Conservation (phyloP, 1,140 invertebrate species). For the Radopholus similis region DNA sequence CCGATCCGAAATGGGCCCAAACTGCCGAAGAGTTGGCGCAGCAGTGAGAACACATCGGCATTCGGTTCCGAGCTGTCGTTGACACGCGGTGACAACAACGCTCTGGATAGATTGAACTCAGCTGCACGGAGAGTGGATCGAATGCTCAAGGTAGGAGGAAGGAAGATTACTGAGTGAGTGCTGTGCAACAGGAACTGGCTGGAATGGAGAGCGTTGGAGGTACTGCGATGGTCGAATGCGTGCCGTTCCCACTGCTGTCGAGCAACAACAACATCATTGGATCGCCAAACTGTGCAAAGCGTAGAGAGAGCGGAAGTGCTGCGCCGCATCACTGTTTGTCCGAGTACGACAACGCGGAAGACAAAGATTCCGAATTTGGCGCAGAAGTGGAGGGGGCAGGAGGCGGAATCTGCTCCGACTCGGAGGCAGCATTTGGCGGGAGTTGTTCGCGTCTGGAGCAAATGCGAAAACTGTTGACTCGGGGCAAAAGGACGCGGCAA, state of each 20-base stretch:
- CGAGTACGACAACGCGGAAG: conserved; percentile 29
- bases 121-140: conserved; percentile 48
- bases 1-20: conserved; percentile 37
- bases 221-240: neutral
- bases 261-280: neutral
- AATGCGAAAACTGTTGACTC: neutral
- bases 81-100: conserved; percentile 1
- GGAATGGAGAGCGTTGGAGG: conserved; percentile 19
- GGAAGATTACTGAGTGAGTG: neutral
- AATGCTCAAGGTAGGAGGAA: conserved; percentile 37
- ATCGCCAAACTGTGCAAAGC: neutral
- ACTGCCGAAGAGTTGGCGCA: conserved; percentile 34
- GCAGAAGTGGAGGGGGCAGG: conserved; percentile 8
- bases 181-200: conserved; percentile 35
- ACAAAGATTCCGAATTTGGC: conserved; percentile 35
- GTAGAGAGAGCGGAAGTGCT: conserved; percentile 1
- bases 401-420: conserved; percentile 17
- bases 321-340: conserved; percentile 29
- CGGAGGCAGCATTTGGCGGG: too few species aligned
- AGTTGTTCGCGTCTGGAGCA: too few species aligned
- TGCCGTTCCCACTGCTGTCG: conserved; percentile 11
- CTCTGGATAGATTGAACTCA: conserved; percentile 43
- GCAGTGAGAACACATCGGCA: conserved; percentile 21
- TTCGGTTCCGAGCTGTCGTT: conserved; percentile 40
- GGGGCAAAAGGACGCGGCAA: neutral